Percentiles rank a stretch among this genome's conserved stretches.
Conservation (phyloP, 2,113 vertebrate genomes). For the Rallus limicola region DNA sequence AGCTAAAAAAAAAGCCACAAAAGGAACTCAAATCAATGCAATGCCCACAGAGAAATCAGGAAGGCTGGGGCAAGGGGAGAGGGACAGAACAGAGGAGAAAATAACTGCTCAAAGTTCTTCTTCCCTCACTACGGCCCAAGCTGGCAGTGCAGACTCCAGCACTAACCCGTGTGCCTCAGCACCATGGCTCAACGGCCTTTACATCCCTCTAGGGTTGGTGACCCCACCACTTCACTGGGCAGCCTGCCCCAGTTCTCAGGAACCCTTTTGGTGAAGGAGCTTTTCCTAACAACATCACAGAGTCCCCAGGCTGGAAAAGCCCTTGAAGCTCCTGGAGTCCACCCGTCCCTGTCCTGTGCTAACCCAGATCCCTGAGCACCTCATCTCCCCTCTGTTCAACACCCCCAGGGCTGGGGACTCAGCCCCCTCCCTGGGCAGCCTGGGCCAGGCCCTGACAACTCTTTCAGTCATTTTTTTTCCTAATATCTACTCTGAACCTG, state of each 20-base stretch:
- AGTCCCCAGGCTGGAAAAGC: too few relatives aligned
- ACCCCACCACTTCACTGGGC: background rate
- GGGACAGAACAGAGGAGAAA: background rate
- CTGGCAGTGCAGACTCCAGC: background rate
- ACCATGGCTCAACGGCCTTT: fast-evolving
- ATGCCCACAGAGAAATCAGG: background rate
- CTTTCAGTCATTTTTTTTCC: background rate
- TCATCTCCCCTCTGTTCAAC: too few relatives aligned
- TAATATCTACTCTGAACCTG: fast-evolving
- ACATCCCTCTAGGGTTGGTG: background rate
- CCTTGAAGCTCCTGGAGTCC: too few relatives aligned
- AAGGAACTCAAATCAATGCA: background rate
- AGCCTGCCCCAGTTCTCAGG: background rate
- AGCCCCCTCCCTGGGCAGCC: too few relatives aligned
- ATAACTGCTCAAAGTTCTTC: background rate
- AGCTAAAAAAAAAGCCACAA: background rate
- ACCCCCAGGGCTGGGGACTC: too few relatives aligned
- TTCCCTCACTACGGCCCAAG: background rate
- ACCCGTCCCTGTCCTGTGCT: too few relatives aligned
- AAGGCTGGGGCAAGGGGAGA: fast-evolving
- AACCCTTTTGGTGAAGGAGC: background rate
- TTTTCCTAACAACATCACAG: too few relatives aligned
- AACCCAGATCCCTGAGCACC: too few relatives aligned
- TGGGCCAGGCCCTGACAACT: too few relatives aligned
- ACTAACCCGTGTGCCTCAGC: background rate